phyloP scores from a whole-genome alignment of 2,888 invertebrate genomes.

The Lepidochrysops patricia region DNA sequence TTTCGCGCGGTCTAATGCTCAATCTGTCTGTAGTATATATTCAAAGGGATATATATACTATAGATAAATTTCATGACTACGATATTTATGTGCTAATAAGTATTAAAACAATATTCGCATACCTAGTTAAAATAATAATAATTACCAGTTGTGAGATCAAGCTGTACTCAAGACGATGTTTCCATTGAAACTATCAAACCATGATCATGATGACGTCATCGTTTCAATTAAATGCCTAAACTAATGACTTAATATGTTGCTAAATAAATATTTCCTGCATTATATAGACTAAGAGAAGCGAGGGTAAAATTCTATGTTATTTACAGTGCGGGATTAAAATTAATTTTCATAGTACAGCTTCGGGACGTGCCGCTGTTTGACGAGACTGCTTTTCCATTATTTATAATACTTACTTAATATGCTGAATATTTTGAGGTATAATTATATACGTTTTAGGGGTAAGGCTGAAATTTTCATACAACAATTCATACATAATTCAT shows the following conservation, averaged over 20 bases:
- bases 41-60: too few relatives aligned
- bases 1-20: too few relatives aligned
- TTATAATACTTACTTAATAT: slow-evolving; percentile 54
- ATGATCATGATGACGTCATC: too few relatives aligned
- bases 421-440: slow-evolving; percentile 38
- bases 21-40: too few relatives aligned
- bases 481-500: slow-evolving; percentile 9
- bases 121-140: too few relatives aligned
- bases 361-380: slow-evolving; percentile 41
- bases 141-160: too few relatives aligned
- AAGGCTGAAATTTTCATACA: neutral
- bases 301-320: slow-evolving; percentile 66
- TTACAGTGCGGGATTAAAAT: slow-evolving; percentile 64
- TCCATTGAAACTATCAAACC: too few relatives aligned
- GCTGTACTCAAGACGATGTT: too few relatives aligned
- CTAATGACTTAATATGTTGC: neutral
- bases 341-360: slow-evolving; percentile 61
- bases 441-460: slow-evolving; percentile 11
- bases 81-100: too few relatives aligned
- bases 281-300: slow-evolving; percentile 48
- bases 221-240: too few relatives aligned
- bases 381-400: slow-evolving; percentile 47
- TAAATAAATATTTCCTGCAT: slow-evolving; percentile 22
- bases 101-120: too few relatives aligned
- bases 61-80: too few relatives aligned